These are phyloP conservation scores for Nomada lathburiana DNA, from an alignment of 2,888 invertebrate species.

Conservation along the genomic window DNA sequence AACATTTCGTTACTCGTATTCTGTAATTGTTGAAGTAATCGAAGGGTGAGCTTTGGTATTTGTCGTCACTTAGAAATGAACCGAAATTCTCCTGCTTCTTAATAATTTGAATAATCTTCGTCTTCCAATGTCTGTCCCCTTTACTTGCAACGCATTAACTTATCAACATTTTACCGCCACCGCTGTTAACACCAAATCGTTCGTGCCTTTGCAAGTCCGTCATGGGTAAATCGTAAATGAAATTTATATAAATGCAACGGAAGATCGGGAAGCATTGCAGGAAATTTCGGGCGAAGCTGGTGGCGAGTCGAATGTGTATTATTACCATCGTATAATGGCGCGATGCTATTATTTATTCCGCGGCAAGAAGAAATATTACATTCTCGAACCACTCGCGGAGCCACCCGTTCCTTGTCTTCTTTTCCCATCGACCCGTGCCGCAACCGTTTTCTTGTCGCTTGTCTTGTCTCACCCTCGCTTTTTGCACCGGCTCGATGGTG, in stretches of 20 bases:
- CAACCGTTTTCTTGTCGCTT: conserved; percentile 13
- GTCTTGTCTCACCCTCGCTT: conserved; percentile 34
- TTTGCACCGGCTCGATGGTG: conserved; percentile 53
- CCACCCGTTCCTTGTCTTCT: conserved; percentile 37
- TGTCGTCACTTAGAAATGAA: no score
- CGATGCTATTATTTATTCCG: conserved; percentile 78
- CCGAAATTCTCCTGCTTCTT: no score
- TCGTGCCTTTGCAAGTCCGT: not conserved
- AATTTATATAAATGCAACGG: conserved; percentile 32
- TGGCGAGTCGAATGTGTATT: conserved; percentile 31
- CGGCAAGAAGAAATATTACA: conserved; percentile 79
- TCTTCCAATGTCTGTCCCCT: no score
- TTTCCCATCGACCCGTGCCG: conserved; percentile 17
- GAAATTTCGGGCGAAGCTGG: conserved; percentile 17
- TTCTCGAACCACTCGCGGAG: conserved; percentile 76
- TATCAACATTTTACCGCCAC: no score
- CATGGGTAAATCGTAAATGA: not conserved
- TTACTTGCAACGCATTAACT: no score
- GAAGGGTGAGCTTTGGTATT: no score
- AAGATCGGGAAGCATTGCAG: conserved; percentile 15
- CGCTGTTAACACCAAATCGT: no score
- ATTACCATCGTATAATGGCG: conserved; percentile 37
- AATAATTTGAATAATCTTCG: no score
- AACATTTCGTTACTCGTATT: no score
- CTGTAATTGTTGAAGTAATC: no score